phyloP scores from a whole-genome alignment of 1,140 invertebrate species.

The Pseudomyrmex dendroicus region DNA sequence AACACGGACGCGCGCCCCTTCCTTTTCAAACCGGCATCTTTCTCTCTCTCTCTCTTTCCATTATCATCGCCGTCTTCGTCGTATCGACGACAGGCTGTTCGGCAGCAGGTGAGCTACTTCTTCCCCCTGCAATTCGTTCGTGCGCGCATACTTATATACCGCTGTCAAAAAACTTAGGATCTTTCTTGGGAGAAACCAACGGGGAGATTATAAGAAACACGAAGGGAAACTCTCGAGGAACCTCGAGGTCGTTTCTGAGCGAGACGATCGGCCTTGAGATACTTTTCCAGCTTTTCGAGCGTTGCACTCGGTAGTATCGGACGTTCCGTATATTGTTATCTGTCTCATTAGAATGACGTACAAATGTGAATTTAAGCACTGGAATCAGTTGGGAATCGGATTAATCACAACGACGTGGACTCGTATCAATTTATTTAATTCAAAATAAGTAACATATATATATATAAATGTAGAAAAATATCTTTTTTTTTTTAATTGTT shows the following conservation, averaged over 20 bases:
- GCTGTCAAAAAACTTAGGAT: not conserved
- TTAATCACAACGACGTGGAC: too few relatives aligned
- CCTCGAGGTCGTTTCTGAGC: constrained; percentile 1
- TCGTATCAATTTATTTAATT: too few relatives aligned
- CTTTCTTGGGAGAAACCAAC: not conserved
- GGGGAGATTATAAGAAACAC: not conserved
- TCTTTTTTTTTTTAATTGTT: too few relatives aligned
- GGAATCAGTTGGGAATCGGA: too few relatives aligned
- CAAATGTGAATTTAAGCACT: too few relatives aligned
- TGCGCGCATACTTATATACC: not conserved
- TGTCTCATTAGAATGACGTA: too few relatives aligned
- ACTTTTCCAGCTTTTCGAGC: constrained; percentile 29
- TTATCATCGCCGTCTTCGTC: not conserved
- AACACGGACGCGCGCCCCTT: constrained; percentile 12
- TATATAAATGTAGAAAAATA: too few relatives aligned
- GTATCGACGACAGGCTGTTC: not conserved
- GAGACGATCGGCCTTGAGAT: constrained; percentile 11
- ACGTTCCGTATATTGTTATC: not conserved
- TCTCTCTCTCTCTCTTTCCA: constrained; percentile 11
- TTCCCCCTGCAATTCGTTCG: not conserved
- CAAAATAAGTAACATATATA: too few relatives aligned
- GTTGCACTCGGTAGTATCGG: not conserved
- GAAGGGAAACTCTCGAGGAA: not conserved
- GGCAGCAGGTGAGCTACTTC: not conserved
- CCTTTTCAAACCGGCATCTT: constrained; percentile 2